Base-by-base conservation (phyloP, 1,140 invertebrate genomes). In the Ladona fulva region DNA sequence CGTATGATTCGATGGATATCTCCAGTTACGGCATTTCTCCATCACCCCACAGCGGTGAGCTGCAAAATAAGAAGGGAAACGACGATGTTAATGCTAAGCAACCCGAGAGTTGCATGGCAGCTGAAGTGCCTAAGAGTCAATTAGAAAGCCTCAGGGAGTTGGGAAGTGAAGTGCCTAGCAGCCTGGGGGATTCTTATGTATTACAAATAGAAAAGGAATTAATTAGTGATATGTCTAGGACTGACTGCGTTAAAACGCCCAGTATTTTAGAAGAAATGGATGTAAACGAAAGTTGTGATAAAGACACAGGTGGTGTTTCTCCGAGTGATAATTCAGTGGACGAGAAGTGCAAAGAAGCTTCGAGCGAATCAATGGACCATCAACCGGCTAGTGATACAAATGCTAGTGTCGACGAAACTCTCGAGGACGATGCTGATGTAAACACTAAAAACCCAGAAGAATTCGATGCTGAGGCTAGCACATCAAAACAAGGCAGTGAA, bases 81-180 rank as follows among this genome's bases (percentile, higher is more conserved):
- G 52, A 66, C 5, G 52, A 66, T 66, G 52, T 66, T 22, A 22
- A 66, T 6, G 52, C 52, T 66, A 22, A 19, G 3, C 52, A 66
- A 22, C 52, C 14, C 5, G 52, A 66, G n/a, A 66, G 52, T 66
- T 66, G 52, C 12, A 12, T 6, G 52, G 12, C 52, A 66, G 14
- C 52, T 66, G 52, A 66, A 66, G 52, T 66, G 52, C 52, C 52
- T 66, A 66, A 66, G 3, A 66, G 52, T 66, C 52, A 66, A 66
- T 66, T 66, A 66, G 52, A 66, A 19, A 66, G 52, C 52, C 52
- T 66, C 52, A 66, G 52, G 52, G 52, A 66, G 52, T 66, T 66
- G n/a, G 52, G 52, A 66, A 66, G 3, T 3, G 52, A 66, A 66
- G 52, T 66, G 52, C 52, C 52, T 66, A 66, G 52, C 52, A 66